phyloP scores from a whole-genome alignment of 2,797 vertebrate species.

The Girardinus metallicus region DNA sequence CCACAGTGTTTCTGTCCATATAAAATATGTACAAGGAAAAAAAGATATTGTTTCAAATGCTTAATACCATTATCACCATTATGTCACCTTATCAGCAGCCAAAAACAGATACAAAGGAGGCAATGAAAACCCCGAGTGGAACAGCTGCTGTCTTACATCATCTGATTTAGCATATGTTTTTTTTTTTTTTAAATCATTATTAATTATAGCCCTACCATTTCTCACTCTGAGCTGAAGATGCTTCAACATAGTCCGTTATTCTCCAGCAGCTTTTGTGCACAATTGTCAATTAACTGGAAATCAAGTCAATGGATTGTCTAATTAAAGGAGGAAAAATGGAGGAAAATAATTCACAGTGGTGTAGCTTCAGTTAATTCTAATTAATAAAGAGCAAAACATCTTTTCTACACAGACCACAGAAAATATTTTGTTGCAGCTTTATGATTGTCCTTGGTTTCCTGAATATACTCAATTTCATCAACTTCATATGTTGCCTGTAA shows the following conservation, averaged over 20 bases:
- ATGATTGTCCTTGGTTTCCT: conserved; percentile 2
- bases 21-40: conserved; percentile 13
- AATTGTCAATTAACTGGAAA: conserved; percentile 1
- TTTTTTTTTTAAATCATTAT: conserved; percentile 1
- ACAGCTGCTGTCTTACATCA: conserved; percentile 15
- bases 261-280: neutral
- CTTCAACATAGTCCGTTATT: neutral
- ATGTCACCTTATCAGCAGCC: conserved; percentile 21
- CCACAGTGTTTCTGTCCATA: conserved; percentile 11
- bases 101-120: conserved; percentile 9
- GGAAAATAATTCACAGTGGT: conserved; percentile 1
- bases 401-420: neutral
- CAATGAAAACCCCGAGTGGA: conserved; percentile 24
- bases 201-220: conserved; percentile 1
- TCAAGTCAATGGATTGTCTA: neutral
- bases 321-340: conserved; percentile 9
- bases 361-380: conserved; percentile 4
- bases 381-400: neutral
- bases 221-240: conserved; percentile 8
- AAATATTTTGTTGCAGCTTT: conserved; percentile 3
- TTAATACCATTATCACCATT: conserved; percentile 14
- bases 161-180: neutral
- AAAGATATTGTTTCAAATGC: conserved; percentile 33
- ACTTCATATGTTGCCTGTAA: conserved; percentile 7
- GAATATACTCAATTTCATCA: neutral